Evolutionary conservation across 1,140 invertebrate species (phyloP), one percentile per base, ranked within the genome.

Genomic region (Lutraria rhynchaena): DNA sequence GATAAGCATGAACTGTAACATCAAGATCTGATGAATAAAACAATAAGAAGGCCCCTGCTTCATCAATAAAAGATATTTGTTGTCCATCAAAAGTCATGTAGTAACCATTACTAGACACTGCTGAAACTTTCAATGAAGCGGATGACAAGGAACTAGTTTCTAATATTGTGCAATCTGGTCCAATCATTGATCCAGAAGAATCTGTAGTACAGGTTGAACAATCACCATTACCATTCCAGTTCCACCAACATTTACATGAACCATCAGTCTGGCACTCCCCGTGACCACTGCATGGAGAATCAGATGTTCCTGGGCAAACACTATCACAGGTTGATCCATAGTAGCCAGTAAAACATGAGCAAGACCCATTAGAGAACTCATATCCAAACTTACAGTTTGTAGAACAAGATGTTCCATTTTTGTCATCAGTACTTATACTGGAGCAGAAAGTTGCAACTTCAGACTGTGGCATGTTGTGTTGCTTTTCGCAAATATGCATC

Each of bases 161-260:
- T 13, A 85, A 31, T 29, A 88, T 76, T 22, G 57, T 80, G 46
- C 87, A 88, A 57, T 88, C 81, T 24, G 71, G 76, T 15, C 83
- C 85, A 5, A 51, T 53, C 81, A 78, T 67, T 2, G 5, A 7
- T 1, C 29, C 37, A n/a, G 57, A 41, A 17, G 61, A 55, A 27
- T 69, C 61, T 0, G 60, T 37, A 51, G 37, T 35, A 46, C 87
- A 88, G 15, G 3, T 15, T 7, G 44, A 61, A 70, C 86, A 87
- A 37, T 77, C 61, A 27, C 24, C 24, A 31, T 61, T 65, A 17
- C 87, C 83, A 61, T 75, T 60, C 87, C 87, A 88, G 74, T 88
- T 88, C 53, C 67, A 81, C 37, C 58, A 60, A 60, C 87, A 88
- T 19, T 70, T 61, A 67, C 87, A 88, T 27, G 31, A 80, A 17